Evolutionary conservation across 2,113 vertebrate genomes (phyloP).

Genomic region (Cyanoderma ruficeps): DNA sequence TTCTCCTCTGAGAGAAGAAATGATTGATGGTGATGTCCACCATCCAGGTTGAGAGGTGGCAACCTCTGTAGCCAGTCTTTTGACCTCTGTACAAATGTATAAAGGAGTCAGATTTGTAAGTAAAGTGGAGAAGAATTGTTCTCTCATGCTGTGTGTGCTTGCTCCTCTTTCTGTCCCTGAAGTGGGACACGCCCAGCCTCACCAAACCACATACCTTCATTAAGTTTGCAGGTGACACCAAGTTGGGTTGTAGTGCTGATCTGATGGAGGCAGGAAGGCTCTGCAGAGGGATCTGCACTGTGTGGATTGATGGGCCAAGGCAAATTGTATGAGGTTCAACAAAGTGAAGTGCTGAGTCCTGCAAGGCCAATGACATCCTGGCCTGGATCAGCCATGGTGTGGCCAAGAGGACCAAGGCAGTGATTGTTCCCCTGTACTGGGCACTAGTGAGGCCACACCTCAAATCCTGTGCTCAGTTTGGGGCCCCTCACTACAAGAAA

Average conservation of each 20-base stretch:
- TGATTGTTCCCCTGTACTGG: accelerated
- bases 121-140: too few relatives aligned
- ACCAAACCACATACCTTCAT: too few relatives aligned
- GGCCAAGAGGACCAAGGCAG: background rate
- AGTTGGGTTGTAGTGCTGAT: background rate
- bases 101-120: too few relatives aligned
- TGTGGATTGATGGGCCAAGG: background rate
- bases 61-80: too few relatives aligned
- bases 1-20: too few relatives aligned
- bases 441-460: background rate
- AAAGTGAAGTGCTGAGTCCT: background rate
- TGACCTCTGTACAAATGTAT: too few relatives aligned
- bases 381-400: background rate
- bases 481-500: background rate
- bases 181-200: too few relatives aligned
- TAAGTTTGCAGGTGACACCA: background rate
- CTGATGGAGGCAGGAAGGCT: background rate
- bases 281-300: background rate
- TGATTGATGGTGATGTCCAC: too few relatives aligned
- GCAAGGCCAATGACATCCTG: background rate
- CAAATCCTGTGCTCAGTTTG: accelerated
- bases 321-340: background rate
- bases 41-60: too few relatives aligned
- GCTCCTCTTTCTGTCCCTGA: too few relatives aligned
- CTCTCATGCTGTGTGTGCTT: too few relatives aligned